Conservation (phyloP, 2,888 invertebrate species). For the Harpalus rufipes region DNA sequence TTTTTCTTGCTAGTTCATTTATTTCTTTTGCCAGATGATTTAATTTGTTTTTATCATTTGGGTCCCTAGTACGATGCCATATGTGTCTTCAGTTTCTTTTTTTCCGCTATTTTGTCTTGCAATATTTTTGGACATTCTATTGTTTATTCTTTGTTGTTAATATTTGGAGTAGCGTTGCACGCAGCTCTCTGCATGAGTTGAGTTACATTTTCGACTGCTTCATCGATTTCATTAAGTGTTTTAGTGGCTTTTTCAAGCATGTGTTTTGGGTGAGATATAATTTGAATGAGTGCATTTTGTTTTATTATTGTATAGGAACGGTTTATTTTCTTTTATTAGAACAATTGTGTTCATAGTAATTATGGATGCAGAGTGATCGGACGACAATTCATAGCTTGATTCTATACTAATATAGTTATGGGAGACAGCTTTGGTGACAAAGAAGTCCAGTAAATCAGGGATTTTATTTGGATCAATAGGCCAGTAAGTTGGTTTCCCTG, state of each 20-base stretch:
- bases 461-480: conserved; percentile 67
- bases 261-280: not conserved
- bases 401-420: conserved; percentile 42
- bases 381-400: conserved; percentile 68
- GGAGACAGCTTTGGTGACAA: conserved; percentile 65
- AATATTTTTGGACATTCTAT: too few relatives aligned
- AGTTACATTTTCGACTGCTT: too few relatives aligned
- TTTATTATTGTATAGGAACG: conserved; percentile 27
- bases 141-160: not conserved
- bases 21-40: too few relatives aligned
- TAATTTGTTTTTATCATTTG: too few relatives aligned
- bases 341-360: conserved; percentile 14
- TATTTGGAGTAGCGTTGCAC: conserved; percentile 4
- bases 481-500: conserved; percentile 69
- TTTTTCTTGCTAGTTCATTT: too few relatives aligned
- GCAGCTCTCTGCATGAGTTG: too few relatives aligned
- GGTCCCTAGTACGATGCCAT: too few relatives aligned
- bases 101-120: too few relatives aligned
- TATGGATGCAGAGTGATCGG: conserved; percentile 62
- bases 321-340: conserved; percentile 31
- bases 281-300: conserved; percentile 66
- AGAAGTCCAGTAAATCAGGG: conserved; percentile 69
- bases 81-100: too few relatives aligned
- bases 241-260: conserved; percentile 45
- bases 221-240: conserved; percentile 63